Conservation (phyloP, 2,797 vertebrate species). For the Onychomys leucogaster region DNA sequence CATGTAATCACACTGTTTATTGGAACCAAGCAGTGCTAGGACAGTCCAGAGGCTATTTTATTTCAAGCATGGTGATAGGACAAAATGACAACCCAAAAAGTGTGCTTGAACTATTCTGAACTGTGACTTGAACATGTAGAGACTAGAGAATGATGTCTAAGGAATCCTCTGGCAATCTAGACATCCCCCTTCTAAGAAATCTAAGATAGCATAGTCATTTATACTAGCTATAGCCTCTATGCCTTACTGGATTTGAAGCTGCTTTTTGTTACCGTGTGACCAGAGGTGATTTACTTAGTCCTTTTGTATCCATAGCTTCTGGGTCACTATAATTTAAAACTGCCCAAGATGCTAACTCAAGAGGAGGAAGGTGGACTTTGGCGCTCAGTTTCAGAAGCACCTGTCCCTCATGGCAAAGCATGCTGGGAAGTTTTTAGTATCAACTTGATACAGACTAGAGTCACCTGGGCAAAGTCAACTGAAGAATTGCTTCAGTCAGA, state of each 20-base stretch:
- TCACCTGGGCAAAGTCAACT: not conserved
- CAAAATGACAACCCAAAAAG: not conserved
- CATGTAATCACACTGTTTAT: conserved; percentile 29
- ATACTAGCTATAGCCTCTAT: not conserved
- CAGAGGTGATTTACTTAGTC: not conserved
- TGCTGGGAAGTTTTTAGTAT: not conserved
- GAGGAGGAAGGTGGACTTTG: not conserved
- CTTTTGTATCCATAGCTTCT: not conserved
- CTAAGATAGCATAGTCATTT: not conserved
- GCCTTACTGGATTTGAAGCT: not conserved
- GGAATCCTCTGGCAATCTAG: not conserved
- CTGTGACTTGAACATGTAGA: not conserved
- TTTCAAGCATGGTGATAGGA: not conserved
- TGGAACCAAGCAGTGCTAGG: not conserved
- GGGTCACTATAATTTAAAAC: not conserved
- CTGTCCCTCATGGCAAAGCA: not conserved
- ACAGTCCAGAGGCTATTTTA: not conserved
- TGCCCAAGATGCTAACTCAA: not conserved
- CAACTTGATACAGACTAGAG: not conserved
- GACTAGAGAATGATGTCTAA: not conserved
- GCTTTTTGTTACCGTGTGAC: not conserved
- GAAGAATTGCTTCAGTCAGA: not conserved
- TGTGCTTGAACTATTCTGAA: not conserved
- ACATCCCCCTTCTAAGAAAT: not conserved
- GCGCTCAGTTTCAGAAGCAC: not conserved